Base-by-base conservation (phyloP, 2,797 vertebrate genomes). In the Echiichthys vipera region DNA sequence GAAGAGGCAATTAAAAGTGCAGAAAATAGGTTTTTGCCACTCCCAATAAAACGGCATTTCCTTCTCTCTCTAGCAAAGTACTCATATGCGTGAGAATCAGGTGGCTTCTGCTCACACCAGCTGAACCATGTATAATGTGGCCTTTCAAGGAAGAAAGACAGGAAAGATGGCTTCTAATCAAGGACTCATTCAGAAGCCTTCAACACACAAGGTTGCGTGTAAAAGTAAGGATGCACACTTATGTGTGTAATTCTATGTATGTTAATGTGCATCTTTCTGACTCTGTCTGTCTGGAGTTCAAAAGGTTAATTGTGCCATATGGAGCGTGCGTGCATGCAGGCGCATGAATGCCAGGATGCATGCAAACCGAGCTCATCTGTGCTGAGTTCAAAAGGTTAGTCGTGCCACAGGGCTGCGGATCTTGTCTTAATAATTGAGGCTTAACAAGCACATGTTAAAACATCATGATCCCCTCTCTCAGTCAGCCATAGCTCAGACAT, bases 361-460 rank as follows among this genome's bases (percentile, higher is more conserved):
- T 78, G 88, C 85, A 43, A 89, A 74, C 65, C 36, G 0, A 76
- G 77, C 77, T 71, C 2, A 58, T 86, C 78, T 87, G 76, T 50
- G 71, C 22, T 0, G 77, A 55, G 90, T 89, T 89, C 82, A 89
- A 84, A 87, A 79, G 89, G 82, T 88, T 66, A 88, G 74, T 68
- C 64, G 77, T 90, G 88, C 84, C 77, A 71, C 75, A 29, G 69
- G 2, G 73, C 77, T 66, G 77, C 37, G 49, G 76, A 90, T 83
- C 74, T 83, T 63, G 82, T 77, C 83, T 91, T 78, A 87, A 89
- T 92, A 83, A 91, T 84, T 84, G 69, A 92, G 78, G 81, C 84
- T 89, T 89, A 89, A 87, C 88, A 88, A 90, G 80, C 84, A 79
- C 87, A 89, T 80, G 81, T 79, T 87, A 80, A 84, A 85, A 83